A percentile compares a stretch with the other conserved stretches of the same genome.
phyloP scores from a whole-genome alignment of 2,113 vertebrate species.

The Oncorhynchus mykiss region DNA sequence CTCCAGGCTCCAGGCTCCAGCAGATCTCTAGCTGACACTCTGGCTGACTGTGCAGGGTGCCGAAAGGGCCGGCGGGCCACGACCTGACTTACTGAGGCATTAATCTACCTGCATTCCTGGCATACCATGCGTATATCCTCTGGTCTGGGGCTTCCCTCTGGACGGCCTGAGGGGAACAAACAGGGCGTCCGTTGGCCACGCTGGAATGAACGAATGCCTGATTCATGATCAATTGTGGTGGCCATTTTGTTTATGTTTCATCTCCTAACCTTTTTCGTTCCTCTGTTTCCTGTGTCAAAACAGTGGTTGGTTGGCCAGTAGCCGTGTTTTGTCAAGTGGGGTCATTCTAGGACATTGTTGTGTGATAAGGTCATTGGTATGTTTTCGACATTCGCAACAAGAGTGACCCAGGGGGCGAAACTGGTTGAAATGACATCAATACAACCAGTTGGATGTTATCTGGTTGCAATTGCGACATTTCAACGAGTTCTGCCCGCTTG shows the following conservation, averaged over 20 bases:
- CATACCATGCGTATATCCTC: slow-evolving; percentile 60
- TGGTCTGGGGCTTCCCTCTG: slow-evolving; percentile 44
- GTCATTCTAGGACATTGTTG: slow-evolving; percentile 3
- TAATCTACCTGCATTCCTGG: slow-evolving; percentile 68
- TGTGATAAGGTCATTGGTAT: slow-evolving; percentile 10
- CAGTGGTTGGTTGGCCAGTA: neutral
- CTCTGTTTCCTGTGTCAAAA: slow-evolving; percentile 27
- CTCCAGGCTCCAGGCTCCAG: neutral
- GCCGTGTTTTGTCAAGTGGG: slow-evolving; percentile 2
- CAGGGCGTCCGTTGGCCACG: slow-evolving; percentile 62
- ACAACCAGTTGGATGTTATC: too few relatives aligned
- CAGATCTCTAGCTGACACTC: slow-evolving; percentile 30
- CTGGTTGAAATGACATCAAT: too few relatives aligned
- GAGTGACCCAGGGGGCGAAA: neutral
- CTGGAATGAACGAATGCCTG: slow-evolving; percentile 35
- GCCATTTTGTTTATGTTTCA: slow-evolving; percentile 42
- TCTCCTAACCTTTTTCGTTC: neutral
- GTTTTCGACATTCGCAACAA: slow-evolving; percentile 12
- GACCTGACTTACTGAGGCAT: slow-evolving; percentile 56
- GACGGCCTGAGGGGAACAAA: slow-evolving; percentile 52
- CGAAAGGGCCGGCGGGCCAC: slow-evolving; percentile 31
- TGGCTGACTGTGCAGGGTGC: slow-evolving; percentile 45
- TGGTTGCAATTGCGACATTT: too few relatives aligned
- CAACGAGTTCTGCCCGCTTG: too few relatives aligned
- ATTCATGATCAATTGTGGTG: slow-evolving; percentile 30